Evolutionary conservation across 2,113 vertebrate genomes (phyloP).

Genomic region (Archilochus colubris): DNA sequence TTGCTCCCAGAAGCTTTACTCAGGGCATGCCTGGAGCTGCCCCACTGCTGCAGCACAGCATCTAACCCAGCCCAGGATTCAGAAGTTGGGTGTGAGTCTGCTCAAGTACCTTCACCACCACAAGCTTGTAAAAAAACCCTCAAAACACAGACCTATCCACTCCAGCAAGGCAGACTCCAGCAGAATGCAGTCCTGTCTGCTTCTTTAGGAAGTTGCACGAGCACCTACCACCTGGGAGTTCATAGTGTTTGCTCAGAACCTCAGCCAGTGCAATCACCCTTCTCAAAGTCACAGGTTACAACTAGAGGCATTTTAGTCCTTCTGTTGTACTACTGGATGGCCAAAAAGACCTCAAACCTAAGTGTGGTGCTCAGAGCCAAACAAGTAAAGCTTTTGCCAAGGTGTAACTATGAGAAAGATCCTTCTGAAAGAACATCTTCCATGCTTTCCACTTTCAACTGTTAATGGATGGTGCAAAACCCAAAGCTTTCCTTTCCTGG

Average conservation of each 20-base stretch:
- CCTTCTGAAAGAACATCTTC: background rate
- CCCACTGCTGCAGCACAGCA: background rate
- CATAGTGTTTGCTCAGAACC: fast-evolving
- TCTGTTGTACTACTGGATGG: background rate
- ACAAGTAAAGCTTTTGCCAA: background rate
- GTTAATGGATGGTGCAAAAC: background rate
- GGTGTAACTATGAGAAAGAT: background rate
- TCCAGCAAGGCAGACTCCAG: background rate
- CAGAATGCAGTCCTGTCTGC: background rate
- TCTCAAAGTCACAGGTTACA: background rate
- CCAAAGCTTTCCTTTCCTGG: background rate
- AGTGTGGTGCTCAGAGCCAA: fast-evolving
- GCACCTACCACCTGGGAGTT: background rate
- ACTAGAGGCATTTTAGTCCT: background rate
- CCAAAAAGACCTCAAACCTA: background rate
- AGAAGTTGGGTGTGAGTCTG: background rate
- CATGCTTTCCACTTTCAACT: background rate
- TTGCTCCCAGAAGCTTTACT: background rate
- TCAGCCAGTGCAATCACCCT: background rate
- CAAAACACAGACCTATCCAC: background rate
- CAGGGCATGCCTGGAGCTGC: background rate
- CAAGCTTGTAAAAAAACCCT: background rate
- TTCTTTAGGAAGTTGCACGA: background rate
- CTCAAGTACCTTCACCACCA: background rate
- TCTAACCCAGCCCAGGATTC: background rate